Conservation (phyloP, 2,888 invertebrate species). For the Cataglyphis albicans region DNA sequence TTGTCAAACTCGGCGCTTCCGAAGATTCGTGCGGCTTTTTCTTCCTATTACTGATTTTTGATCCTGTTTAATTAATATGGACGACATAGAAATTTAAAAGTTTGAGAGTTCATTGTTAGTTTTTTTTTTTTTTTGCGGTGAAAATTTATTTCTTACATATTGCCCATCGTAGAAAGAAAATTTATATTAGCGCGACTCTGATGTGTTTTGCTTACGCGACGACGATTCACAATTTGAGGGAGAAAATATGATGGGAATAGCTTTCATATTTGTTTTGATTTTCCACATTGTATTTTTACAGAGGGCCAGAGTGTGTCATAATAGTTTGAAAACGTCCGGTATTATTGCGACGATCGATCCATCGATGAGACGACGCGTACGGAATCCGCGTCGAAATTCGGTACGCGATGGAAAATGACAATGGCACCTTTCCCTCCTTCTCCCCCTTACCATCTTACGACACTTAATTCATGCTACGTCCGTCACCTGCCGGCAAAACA, state of each 20-base stretch:
- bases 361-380: conserved; percentile 26
- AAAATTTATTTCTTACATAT: not conserved
- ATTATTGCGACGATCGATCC: conserved; percentile 44
- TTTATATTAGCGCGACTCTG: not conserved
- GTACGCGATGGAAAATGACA: conserved; percentile 54
- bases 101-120: not conserved
- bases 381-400: conserved; percentile 37
- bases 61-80: not conserved
- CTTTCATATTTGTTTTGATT: conserved; percentile 48
- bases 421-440: conserved; percentile 20
- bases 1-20: conserved; percentile 37
- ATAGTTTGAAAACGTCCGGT: conserved; percentile 40
- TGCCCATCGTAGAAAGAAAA: not conserved
- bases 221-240: not conserved
- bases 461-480: conserved; percentile 60
- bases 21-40: conserved; percentile 7
- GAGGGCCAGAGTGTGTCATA: conserved; percentile 12
- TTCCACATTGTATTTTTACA: conserved; percentile 26
- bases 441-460: conserved; percentile 15
- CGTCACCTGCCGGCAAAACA: conserved; percentile 63
- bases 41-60: not conserved
- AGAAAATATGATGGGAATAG: conserved; percentile 19
- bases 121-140: no score
- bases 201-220: not conserved
- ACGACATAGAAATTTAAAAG: not conserved